Conservation (phyloP, 2,888 invertebrate genomes). For the Orthosia cruda region DNA sequence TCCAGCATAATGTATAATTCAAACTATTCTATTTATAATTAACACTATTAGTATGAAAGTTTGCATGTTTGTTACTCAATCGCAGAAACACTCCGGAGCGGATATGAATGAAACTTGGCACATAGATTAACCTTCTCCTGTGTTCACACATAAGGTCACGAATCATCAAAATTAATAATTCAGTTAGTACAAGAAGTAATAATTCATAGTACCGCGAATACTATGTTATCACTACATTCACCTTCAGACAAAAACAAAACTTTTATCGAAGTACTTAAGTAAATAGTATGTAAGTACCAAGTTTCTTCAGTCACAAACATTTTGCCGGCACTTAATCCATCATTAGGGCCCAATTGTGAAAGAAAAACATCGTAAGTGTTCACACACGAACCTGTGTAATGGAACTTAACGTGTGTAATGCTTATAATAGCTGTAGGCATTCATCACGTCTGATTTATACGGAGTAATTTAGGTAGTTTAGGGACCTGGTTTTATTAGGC, state of each 20-base stretch:
- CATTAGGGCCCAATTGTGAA: conserved; percentile 25
- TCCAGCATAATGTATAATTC: too few species aligned
- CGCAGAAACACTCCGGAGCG: background rate
- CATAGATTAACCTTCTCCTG: too few species aligned
- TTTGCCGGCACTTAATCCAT: conserved; percentile 36
- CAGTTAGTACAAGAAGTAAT: background rate
- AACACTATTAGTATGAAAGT: background rate
- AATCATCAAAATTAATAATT: background rate
- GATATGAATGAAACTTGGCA: background rate
- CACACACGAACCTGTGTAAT: conserved; percentile 26
- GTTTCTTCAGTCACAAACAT: conserved; percentile 24
- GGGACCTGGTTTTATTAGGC: too few species aligned
- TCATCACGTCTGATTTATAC: conserved; percentile 67
- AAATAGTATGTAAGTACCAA: conserved; percentile 16
- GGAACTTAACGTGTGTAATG: conserved; percentile 76
- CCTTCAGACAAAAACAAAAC: conserved; percentile 3
- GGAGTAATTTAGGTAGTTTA: conserved; percentile 1
- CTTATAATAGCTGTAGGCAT: conserved; percentile 68
- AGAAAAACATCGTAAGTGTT: conserved; percentile 40
- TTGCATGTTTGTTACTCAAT: background rate
- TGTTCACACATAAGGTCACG: too few species aligned
- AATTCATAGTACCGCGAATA: background rate
- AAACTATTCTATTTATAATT: background rate
- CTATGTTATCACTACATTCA: conserved; percentile 1
- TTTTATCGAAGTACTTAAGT: conserved; percentile 16